Evolutionary conservation across 2,113 vertebrate genomes (phyloP), one percentile per base, ranked within the genome.

Genomic region (Onychostoma macrolepis): DNA sequence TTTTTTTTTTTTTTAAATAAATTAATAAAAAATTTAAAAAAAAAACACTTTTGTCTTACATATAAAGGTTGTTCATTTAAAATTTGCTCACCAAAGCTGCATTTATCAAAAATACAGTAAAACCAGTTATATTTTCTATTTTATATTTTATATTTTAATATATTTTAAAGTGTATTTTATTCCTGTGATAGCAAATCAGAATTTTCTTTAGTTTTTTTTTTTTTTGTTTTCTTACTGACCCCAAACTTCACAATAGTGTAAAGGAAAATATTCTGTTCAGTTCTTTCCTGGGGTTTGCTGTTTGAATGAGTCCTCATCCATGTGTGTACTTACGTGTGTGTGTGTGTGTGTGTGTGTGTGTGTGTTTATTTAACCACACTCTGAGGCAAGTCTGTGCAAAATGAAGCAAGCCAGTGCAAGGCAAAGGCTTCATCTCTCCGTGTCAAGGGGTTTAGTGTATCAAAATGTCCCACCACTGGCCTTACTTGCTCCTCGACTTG

Each of bases 391-490:
- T 63, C 36, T 43, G 79, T 63, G 24, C 12, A 21, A 80, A 80
- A 67, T 82, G 2, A 30, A 48, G 61, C 15, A 24, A 61, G 53
- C 24, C 56, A 80, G 80, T 53, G 17, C 63, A 45, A 65, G 26
- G 80, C 48, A 33, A 50, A 71, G 43, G 28, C 48, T 74, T 74
- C 48, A 84, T 74, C 11, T 58, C 41, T 41, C 67, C 21, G 45
- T 74, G 82, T 84, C 33, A 26, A 38, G 69, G 50, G 33, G 82
- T 72, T 84, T 84, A 84, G 82, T 58, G 69, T 71, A 74, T 53
- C 82, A 84, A 48, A 58, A 38, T 84, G 45, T 84, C 69, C 69
- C 67, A 63, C 24, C 26, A 0, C 43, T 38, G 87, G 69, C 82
- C 82, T 74, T 84, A 38, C 69, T 84, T 41, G 67, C 82, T 84